Base-by-base conservation (phyloP, 2,113 vertebrate genomes). In the Siphamia tubifer region DNA sequence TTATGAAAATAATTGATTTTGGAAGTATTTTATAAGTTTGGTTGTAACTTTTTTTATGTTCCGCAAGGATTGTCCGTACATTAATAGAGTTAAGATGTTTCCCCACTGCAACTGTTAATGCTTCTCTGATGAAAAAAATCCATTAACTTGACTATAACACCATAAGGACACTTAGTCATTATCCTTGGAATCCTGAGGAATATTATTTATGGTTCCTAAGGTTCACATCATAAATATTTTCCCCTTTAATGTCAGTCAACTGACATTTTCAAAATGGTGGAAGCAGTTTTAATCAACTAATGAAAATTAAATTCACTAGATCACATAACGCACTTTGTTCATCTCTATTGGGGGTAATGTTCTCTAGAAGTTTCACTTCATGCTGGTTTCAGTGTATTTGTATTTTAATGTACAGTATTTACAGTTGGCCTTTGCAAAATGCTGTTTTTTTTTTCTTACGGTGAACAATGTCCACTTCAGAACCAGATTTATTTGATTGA, bases 1-100 rank as follows among this genome's bases (percentile, higher is more conserved):
- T 82, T 62, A 45, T 81, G 80, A 70, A 58, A 53, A 39, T 62
- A 65, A 71, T 85, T 73, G 65, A 34, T 69, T 77, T 76, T 48
- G 7, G 11, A 36, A 40, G 53, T 72, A 31, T 90, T 82, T 84
- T 77, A 68, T 62, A 71, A 49, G 60, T 68, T 66, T 68, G 39
- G 30, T 61, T 47, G 21, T 51, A 53, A 5, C 6, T 56, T 45
- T 58, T 79, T 65, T 10, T 6, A n/a, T n/a, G n/a, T 17, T 70
- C 11, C 36, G 19, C 43, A 39, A 54, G n/a, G 70, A 72, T 61
- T 77, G 58, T 78, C 66, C 81, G 62, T 75, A 55, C 19, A 62
- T 60, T 28, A 53, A 48, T 62, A 43, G 47, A 49, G 31, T 45
- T 56, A 72, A 43, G 58, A 44, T 60, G 34, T 47, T 64, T 54